Evolutionary conservation across 2,888 invertebrate genomes (phyloP).

Genomic region (Cryptosula pallasiana): DNA sequence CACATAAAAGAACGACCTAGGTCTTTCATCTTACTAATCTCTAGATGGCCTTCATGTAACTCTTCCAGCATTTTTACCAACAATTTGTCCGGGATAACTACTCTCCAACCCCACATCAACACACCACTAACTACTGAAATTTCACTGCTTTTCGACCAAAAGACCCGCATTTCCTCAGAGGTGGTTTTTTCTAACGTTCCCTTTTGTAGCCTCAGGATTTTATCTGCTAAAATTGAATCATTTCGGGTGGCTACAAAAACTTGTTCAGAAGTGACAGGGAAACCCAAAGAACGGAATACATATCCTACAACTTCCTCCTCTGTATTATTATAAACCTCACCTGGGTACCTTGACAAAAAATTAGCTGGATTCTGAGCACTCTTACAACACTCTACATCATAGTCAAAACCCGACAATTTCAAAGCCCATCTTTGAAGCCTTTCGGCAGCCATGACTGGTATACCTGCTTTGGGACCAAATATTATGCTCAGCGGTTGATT

Average conservation of each 20-base stretch:
- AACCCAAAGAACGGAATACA: background rate
- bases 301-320: background rate
- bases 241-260: background rate
- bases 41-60: background rate
- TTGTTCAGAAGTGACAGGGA: background rate
- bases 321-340: too few relatives aligned
- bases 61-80: background rate
- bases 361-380: constrained; percentile 42
- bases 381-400: constrained; percentile 38
- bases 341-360: constrained; percentile 35
- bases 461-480: constrained; percentile 39
- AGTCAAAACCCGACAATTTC: constrained; percentile 42
- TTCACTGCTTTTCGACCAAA: background rate
- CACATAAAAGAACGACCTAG: background rate
- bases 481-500: constrained; percentile 51
- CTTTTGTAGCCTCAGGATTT: background rate
- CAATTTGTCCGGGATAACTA: background rate
- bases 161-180: background rate
- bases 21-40: background rate
- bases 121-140: background rate
- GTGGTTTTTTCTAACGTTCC: background rate
- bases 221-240: background rate
- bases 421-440: constrained; percentile 38
- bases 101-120: background rate
- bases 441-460: constrained; percentile 37